phyloP scores from a whole-genome alignment of 1,140 invertebrate genomes.

The Colletes gigas region DNA sequence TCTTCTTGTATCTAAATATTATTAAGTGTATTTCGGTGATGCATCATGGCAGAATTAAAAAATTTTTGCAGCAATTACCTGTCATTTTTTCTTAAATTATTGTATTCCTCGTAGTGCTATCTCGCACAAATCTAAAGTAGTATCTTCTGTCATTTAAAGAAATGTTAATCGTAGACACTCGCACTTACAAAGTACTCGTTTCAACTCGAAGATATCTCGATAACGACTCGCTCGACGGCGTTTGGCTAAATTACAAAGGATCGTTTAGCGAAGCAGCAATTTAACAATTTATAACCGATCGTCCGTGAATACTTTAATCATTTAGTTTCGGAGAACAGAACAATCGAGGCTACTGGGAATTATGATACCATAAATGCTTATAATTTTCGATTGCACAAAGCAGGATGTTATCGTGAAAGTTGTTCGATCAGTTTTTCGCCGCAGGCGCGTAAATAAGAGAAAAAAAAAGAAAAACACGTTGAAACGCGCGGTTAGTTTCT shows the following conservation, averaged over 20 bases:
- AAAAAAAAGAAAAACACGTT: background rate
- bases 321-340: background rate
- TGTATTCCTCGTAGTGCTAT: too few species aligned
- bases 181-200: background rate
- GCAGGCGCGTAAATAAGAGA: background rate
- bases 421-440: slow-evolving; percentile 7
- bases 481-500: background rate
- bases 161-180: too few species aligned
- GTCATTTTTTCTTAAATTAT: too few species aligned
- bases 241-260: background rate
- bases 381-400: slow-evolving; percentile 13
- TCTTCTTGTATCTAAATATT: too few species aligned
- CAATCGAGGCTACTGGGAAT: slow-evolving; percentile 20
- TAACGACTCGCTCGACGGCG: background rate
- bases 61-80: too few species aligned
- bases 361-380: background rate
- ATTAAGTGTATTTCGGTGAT: too few species aligned
- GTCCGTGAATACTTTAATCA: background rate
- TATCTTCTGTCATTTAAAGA: too few species aligned
- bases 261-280: background rate
- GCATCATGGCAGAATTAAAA: too few species aligned
- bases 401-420: slow-evolving; percentile 21
- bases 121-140: too few species aligned
- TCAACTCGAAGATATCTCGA: too few species aligned
- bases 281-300: background rate